Evolutionary conservation across 2,113 vertebrate genomes (phyloP).

Genomic region (Fulica atra): DNA sequence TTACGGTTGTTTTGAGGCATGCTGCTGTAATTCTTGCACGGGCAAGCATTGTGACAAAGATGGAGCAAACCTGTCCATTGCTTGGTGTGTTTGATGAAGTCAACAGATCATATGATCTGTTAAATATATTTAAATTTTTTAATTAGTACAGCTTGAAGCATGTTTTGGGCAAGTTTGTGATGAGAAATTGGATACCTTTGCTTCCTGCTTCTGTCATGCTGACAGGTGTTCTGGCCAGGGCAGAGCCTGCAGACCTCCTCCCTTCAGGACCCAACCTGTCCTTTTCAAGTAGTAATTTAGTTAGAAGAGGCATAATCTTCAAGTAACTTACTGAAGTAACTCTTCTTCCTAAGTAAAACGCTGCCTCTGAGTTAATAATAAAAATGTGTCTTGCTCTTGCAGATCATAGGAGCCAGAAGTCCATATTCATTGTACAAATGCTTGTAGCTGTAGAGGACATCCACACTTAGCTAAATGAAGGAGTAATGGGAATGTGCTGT

Average conservation of each 20-base stretch:
- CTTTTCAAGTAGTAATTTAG: not conserved
- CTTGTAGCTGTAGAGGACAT: not conserved
- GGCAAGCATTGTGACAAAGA: slow-evolving; percentile 18
- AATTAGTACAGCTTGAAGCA: not conserved
- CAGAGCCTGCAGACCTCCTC: not conserved
- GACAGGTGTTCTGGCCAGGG: slow-evolving; percentile 44
- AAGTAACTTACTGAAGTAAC: not conserved
- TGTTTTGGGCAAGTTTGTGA: slow-evolving; percentile 49
- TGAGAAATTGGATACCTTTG: slow-evolving; percentile 12
- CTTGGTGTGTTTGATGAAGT: slow-evolving; percentile 40
- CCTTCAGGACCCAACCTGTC: not conserved
- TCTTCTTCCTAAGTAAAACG: not conserved
- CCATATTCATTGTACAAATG: not conserved
- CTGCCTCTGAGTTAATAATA: not conserved
- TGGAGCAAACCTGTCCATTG: not conserved
- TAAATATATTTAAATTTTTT: slow-evolving; percentile 45
- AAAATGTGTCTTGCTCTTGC: not conserved
- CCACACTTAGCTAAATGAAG: not conserved
- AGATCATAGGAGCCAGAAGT: not conserved
- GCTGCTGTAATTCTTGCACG: slow-evolving; percentile 21
- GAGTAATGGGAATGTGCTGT: not conserved
- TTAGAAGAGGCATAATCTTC: not conserved
- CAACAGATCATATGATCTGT: slow-evolving; percentile 52
- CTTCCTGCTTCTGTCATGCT: slow-evolving; percentile 34
- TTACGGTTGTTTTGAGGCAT: not conserved